Base-by-base conservation (phyloP, 1,140 invertebrate species). In the Lucilia sericata region DNA sequence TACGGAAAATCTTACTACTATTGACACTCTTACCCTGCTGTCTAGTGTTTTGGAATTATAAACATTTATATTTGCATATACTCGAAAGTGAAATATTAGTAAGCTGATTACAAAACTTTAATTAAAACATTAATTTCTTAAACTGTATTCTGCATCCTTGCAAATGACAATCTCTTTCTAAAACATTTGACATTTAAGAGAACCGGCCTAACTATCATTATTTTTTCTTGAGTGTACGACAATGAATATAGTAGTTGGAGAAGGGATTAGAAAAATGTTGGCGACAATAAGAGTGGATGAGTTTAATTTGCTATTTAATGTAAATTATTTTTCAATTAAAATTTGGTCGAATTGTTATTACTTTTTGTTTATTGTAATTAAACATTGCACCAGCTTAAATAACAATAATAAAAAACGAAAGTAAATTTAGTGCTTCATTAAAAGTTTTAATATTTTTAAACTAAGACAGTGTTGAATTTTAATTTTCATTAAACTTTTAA, bases 311-410 rank as follows among this genome's bases (percentile, higher is more conserved):
- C 42, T 60, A 60, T 60, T 14, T 42, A 17, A 60, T 60, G 55
- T 17, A 60, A 60, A 60, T 60, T 60, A 60, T 60, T 60, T 60
- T 60, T 60, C 55, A 17, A 60, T 60, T 60, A 17, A n/a, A 60
- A 60, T 60, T 60, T 60, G 5, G 55, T 60, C n/a, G 55, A 60
- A 60, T 60, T 60, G 55, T 60, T 60, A n/a, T n/a, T n/a, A 60
- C 55, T 60, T 60, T 60, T n/a, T 60, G 55, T 60, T 60, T 60
- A 60, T 60, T 60, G 5, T 60, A 60, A 60, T 60, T 60, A 60
- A 60, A 60, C 42, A 17, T n/a, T n/a, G n/a, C 14, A 60, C 55
- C 55, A 60, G 55, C 55, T 60, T 60, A 60, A 60, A 60, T 60
- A 60, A 60, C 55, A 60, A 60, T 60, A 60, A 60, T 60, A n/a